Conservation (phyloP, 2,888 invertebrate species). For the Meiosimyza platycephala region DNA sequence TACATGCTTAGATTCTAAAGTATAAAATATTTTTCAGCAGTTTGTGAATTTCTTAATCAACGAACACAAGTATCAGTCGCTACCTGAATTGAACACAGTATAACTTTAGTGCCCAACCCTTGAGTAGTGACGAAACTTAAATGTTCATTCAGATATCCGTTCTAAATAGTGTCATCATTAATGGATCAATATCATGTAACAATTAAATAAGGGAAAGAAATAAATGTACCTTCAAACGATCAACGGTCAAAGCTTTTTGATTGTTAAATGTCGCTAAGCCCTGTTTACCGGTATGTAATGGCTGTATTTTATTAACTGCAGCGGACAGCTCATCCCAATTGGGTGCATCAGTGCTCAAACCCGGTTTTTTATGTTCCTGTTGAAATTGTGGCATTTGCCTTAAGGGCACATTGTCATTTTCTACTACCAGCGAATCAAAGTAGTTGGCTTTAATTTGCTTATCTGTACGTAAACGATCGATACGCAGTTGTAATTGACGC, state of each 20-base stretch:
- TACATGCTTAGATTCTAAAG: background rate
- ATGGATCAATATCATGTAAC: background rate
- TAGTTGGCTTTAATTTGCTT: constrained; percentile 68
- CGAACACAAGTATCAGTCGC: background rate
- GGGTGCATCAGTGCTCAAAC: constrained; percentile 42
- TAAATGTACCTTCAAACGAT: constrained; percentile 71
- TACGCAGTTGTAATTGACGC: constrained; percentile 69
- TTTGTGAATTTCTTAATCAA: constrained; percentile 18
- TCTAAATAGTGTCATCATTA: constrained; percentile 57
- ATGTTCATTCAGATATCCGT: constrained; percentile 60
- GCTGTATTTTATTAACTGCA: constrained; percentile 61
- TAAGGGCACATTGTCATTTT: constrained; percentile 50
- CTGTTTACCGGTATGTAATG: constrained; percentile 62
- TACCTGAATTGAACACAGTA: background rate
- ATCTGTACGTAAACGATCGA: constrained; percentile 67
- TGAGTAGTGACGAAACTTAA: constrained; percentile 18
- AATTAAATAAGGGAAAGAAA: background rate
- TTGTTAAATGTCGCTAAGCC: constrained; percentile 77
- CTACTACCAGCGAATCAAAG: constrained; percentile 69
- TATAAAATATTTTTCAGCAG: background rate
- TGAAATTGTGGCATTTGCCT: background rate
- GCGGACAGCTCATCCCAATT: constrained; percentile 62
- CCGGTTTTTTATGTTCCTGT: constrained; percentile 35
- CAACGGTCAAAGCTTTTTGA: constrained; percentile 77
- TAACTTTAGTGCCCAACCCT: constrained; percentile 20